phyloP scores from a whole-genome alignment of 2,113 vertebrate genomes.

The Calyptomena viridis region DNA sequence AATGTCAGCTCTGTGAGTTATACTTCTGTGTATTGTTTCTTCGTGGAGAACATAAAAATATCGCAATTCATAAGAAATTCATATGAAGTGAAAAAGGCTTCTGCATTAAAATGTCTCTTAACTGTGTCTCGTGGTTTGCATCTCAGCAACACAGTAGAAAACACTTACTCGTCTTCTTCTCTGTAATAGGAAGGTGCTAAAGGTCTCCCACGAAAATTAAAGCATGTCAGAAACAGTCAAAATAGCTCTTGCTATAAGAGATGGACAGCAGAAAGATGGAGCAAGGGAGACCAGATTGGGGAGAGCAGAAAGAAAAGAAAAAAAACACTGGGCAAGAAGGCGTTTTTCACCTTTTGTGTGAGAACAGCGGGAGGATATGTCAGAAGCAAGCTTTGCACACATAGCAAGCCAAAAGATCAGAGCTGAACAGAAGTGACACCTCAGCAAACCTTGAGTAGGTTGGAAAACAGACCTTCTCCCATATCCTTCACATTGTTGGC shows the following conservation, averaged over 20 bases:
- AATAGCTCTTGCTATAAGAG: not conserved
- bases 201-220: not conserved
- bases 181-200: not conserved
- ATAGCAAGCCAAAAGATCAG: not conserved
- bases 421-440: not conserved
- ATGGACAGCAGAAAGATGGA: not conserved
- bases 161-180: not conserved
- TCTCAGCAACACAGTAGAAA: not conserved
- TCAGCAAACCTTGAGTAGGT: not conserved
- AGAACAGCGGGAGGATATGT: not conserved
- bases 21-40: not conserved
- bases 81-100: not conserved
- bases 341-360: not conserved
- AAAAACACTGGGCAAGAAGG: not conserved
- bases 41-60: not conserved
- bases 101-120: not conserved
- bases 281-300: not conserved
- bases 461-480: not conserved
- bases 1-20: not conserved
- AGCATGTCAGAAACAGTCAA: not conserved
- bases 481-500: accelerated
- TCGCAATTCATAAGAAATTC: not conserved
- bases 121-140: not conserved
- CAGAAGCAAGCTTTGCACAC: not conserved
- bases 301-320: not conserved